Conservation (phyloP, 1,140 invertebrate species). For the Brachionus sp. region DNA sequence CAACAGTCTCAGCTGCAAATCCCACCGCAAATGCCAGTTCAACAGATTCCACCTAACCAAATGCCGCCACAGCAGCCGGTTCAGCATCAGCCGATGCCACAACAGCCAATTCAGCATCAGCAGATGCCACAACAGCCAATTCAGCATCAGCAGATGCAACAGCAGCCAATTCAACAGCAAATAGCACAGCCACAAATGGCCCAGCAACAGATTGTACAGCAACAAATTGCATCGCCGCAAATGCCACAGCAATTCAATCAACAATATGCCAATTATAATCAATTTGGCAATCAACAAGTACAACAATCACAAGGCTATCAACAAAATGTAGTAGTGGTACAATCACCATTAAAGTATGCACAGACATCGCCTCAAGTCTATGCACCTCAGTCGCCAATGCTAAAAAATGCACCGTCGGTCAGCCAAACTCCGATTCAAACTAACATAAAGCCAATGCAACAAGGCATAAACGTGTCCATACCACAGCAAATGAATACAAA, state of each 20-base stretch:
- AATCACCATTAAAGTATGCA: neutral
- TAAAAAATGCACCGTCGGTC: neutral
- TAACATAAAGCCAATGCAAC: neutral
- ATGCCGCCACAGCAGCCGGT: neutral
- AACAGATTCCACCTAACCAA: neutral
- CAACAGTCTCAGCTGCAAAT: neutral
- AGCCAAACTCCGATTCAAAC: neutral
- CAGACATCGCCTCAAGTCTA: neutral
- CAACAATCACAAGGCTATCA: neutral
- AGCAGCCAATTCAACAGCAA: neutral
- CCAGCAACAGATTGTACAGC: neutral
- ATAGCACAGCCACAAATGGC: neutral
- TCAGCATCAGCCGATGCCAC: neutral
- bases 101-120: neutral
- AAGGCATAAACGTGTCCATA: conserved; percentile 2
- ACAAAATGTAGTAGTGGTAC: neutral
- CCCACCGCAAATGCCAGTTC: neutral
- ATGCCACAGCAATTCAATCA: neutral
- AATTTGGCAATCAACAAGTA: neutral
- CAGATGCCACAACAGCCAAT: neutral
- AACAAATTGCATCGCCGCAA: neutral
- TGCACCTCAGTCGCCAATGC: neutral
- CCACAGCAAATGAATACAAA: neutral
- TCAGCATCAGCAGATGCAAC: neutral
- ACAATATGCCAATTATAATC: neutral